Evolutionary conservation across 2,113 vertebrate species (phyloP).

Genomic region (Ornithorhynchus anatinus): DNA sequence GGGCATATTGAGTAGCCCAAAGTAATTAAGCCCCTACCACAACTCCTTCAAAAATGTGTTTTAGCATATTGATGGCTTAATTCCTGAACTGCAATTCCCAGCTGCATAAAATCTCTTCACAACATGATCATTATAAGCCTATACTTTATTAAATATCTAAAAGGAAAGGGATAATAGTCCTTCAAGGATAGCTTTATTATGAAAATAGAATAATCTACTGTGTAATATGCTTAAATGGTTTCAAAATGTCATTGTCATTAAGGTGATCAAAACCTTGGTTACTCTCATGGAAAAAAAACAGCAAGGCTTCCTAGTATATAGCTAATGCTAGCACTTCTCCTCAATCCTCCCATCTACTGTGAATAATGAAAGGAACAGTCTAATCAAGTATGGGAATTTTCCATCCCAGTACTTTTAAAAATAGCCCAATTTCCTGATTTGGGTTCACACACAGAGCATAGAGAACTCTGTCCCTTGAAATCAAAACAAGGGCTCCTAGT

Average conservation of each 20-base stretch:
- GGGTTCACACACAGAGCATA: no score
- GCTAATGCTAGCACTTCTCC: constrained; percentile 1
- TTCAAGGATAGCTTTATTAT: constrained; percentile 61
- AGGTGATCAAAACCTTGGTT: constrained; percentile 39
- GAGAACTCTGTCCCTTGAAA: no score
- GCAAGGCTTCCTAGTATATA: constrained; percentile 40
- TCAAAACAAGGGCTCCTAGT: no score
- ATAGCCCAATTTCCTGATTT: no score
- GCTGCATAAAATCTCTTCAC: constrained; percentile 53
- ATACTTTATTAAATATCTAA: constrained; percentile 65
- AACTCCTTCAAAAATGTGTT: constrained; percentile 46
- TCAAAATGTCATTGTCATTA: constrained; percentile 56
- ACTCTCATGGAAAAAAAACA: constrained; percentile 22
- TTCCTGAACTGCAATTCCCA: constrained; percentile 46
- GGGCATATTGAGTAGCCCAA: constrained; percentile 44
- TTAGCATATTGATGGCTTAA: constrained; percentile 51
- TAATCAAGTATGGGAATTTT: background rate
- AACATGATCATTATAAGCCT: constrained; percentile 56
- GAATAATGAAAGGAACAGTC: background rate
- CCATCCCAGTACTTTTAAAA: no score
- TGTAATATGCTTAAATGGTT: constrained; percentile 58
- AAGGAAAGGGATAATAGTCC: constrained; percentile 54
- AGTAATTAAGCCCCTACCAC: constrained; percentile 46
- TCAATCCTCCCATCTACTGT: background rate
- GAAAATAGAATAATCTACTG: constrained; percentile 49